Percentiles rank a stretch among this genome's conserved stretches.
These are phyloP conservation scores for Perodicticus potto DNA, from an alignment of 2,797 vertebrate species.

Conservation along the genomic window DNA sequence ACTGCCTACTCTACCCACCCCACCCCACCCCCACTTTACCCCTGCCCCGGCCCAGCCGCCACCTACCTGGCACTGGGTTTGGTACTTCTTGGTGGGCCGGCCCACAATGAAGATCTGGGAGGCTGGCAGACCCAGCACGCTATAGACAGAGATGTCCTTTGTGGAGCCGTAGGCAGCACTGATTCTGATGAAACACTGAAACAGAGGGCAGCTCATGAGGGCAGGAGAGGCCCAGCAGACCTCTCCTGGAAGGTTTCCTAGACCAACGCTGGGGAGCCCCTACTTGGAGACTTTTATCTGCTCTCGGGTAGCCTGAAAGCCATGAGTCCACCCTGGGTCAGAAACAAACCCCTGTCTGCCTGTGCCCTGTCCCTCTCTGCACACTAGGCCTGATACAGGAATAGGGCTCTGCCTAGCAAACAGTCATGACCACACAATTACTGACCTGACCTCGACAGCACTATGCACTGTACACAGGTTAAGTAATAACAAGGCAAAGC, in stretches of 20 bases:
- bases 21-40: background rate
- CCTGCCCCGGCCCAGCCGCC: background rate
- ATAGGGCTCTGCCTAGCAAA: background rate
- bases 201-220: conserved; percentile 13
- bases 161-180: conserved; percentile 97
- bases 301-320: background rate
- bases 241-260: background rate
- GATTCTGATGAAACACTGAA: conserved; percentile 98
- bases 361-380: background rate
- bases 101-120: conserved; percentile 98
- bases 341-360: background rate
- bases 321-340: background rate
- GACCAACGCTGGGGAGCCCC: background rate
- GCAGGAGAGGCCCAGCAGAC: background rate
- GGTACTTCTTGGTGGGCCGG: conserved; percentile 98
- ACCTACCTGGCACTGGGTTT: conserved; percentile 96
- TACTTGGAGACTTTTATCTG: background rate
- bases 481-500: background rate
- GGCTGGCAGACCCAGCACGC: conserved; percentile 94
- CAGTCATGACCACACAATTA: background rate
- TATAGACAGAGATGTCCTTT: conserved; percentile 99
- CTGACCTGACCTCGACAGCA: background rate
- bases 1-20: background rate
- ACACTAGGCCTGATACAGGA: background rate
- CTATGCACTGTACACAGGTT: background rate